Evolutionary conservation across 2,113 vertebrate species (phyloP).

Genomic region (Baryphthengus martii): DNA sequence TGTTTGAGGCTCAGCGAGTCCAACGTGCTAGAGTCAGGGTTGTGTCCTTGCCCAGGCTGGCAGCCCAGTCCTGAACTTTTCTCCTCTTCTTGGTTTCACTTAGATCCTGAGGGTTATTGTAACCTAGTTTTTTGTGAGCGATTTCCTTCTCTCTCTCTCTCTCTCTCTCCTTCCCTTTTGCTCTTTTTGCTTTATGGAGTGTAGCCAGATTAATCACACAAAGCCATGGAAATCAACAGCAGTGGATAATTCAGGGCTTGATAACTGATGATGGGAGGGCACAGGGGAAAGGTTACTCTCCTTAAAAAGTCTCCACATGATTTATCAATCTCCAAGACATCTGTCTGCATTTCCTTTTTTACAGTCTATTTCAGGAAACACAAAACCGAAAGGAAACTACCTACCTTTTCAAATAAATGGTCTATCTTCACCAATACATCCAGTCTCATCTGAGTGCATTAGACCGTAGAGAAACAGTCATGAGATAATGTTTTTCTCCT

Average conservation of each 20-base stretch:
- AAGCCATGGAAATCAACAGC: neutral
- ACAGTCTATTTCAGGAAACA: neutral
- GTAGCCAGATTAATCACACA: neutral
- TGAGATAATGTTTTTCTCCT: slow-evolving; percentile 12
- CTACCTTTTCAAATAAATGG: neutral
- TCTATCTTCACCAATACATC: fast-evolving
- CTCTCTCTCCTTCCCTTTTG: neutral
- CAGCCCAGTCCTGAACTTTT: slow-evolving; percentile 29
- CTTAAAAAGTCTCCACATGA: neutral
- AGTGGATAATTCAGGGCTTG: neutral
- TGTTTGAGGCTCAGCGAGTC: neutral
- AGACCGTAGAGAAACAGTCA: neutral
- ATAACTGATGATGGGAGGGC: neutral
- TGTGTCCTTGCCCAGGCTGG: slow-evolving; percentile 11
- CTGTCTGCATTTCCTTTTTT: neutral
- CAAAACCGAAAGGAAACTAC: neutral
- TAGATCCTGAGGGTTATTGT: slow-evolving; percentile 35
- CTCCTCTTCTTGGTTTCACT: slow-evolving; percentile 27
- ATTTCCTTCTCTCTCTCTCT: neutral
- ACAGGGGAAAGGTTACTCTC: neutral
- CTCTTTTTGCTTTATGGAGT: neutral
- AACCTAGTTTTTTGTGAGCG: slow-evolving; percentile 18
- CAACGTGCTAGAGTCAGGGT: neutral
- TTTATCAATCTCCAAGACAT: neutral
- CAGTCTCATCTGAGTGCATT: neutral